phyloP scores from a whole-genome alignment of 2,797 vertebrate species.

The Lacerta viridis region DNA sequence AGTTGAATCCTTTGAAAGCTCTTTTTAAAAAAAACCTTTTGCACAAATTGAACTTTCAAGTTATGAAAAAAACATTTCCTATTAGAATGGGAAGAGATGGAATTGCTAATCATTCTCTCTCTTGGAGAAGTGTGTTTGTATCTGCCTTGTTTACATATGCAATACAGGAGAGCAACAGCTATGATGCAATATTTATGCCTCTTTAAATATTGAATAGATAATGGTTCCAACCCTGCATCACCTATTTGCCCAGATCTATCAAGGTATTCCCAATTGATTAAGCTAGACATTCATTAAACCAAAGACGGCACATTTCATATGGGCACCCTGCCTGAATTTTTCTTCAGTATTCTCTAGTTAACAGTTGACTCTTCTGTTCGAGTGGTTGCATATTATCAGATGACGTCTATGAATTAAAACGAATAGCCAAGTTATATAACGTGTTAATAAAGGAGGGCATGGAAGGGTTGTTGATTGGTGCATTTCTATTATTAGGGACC shows the following conservation, averaged over 20 bases:
- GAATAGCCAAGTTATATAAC: not conserved
- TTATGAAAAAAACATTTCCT: not conserved
- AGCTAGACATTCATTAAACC: slow-evolving; percentile 6
- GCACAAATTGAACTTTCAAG: not conserved
- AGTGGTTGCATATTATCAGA: not conserved
- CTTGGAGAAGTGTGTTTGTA: not conserved
- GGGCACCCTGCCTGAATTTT: not conserved
- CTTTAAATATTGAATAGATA: slow-evolving; percentile 38
- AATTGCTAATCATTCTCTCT: not conserved
- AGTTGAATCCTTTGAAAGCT: not conserved
- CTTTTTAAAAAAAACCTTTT: not conserved
- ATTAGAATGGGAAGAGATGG: not conserved
- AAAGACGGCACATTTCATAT: not conserved
- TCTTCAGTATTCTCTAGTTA: not conserved
- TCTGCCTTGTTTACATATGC: not conserved
- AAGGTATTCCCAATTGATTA: slow-evolving; percentile 14
- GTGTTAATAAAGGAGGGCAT: not conserved
- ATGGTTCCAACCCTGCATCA: slow-evolving; percentile 3
- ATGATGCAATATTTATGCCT: slow-evolving; percentile 29
- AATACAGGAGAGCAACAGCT: slow-evolving; percentile 3
- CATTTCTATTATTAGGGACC: not conserved
- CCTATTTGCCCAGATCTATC: slow-evolving; percentile 3
- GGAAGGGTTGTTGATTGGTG: not conserved
- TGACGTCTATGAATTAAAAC: slow-evolving; percentile 9
- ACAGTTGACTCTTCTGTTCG: not conserved